phyloP scores from a whole-genome alignment of 1,140 invertebrate genomes.

The Dinoponera quadriceps region DNA sequence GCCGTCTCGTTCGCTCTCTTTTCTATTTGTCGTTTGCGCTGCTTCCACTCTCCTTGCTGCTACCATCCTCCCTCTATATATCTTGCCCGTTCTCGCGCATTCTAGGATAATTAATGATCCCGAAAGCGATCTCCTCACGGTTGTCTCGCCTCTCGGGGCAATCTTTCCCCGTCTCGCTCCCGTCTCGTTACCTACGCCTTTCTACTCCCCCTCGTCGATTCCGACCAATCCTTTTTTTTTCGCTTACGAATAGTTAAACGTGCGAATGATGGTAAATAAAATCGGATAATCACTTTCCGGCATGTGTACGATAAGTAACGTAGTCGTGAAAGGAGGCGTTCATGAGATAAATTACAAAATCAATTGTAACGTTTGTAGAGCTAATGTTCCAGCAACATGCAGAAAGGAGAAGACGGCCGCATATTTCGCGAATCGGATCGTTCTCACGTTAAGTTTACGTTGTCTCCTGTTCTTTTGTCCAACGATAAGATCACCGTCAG shows the following conservation, averaged over 20 bases:
- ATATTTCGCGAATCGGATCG: too few relatives aligned
- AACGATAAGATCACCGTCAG: too few relatives aligned
- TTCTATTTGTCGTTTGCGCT: slow-evolving; percentile 56
- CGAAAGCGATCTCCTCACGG: slow-evolving; percentile 82
- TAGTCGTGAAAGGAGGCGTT: neutral
- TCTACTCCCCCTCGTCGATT: neutral
- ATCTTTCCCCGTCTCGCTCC: slow-evolving; percentile 70
- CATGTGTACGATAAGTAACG: neutral
- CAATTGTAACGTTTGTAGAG: too few relatives aligned
- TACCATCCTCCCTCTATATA: slow-evolving; percentile 25
- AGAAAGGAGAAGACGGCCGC: too few relatives aligned
- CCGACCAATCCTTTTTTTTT: slow-evolving; percentile 17
- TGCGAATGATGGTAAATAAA: neutral
- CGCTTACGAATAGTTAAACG: too few relatives aligned
- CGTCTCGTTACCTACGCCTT: slow-evolving; percentile 29
- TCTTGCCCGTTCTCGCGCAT: slow-evolving; percentile 71
- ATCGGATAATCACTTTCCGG: slow-evolving; percentile 29
- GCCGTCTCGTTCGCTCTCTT: slow-evolving; percentile 69
- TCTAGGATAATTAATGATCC: slow-evolving; percentile 84
- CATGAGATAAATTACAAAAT: too few relatives aligned
- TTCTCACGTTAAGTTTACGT: too few relatives aligned
- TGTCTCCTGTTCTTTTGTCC: too few relatives aligned
- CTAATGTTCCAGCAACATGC: too few relatives aligned
- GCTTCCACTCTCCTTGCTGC: slow-evolving; percentile 22
- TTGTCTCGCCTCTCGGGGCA: slow-evolving; percentile 80